phyloP scores from a whole-genome alignment of 2,113 vertebrate genomes.

The Neoarius graeffei region DNA sequence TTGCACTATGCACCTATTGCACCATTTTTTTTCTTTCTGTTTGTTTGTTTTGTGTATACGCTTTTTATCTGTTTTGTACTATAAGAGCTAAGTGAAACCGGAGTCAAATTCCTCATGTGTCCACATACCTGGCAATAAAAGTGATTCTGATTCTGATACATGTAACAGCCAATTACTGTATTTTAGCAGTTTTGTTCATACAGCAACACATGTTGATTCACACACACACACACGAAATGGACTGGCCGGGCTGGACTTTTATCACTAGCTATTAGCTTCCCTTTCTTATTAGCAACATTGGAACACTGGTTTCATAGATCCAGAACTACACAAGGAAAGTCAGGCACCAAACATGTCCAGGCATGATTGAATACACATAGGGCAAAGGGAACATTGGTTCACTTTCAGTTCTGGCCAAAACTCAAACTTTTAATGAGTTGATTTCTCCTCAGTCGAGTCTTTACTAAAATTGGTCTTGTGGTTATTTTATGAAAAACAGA shows the following conservation, averaged over 20 bases:
- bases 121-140: no score
- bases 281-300: neutral
- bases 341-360: neutral
- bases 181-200: neutral
- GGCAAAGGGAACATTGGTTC: neutral
- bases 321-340: neutral
- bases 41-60: no score
- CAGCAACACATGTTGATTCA: neutral
- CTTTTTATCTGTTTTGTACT: no score
- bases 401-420: neutral
- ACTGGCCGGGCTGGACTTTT: neutral
- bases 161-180: neutral
- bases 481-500: neutral
- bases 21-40: no score
- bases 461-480: neutral
- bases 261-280: neutral
- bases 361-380: neutral
- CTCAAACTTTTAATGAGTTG: neutral
- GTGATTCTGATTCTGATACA: no score
- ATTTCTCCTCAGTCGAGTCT: neutral
- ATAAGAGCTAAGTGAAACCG: no score
- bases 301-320: neutral
- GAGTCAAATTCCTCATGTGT: no score
- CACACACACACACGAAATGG: neutral
- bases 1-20: no score